Base-by-base conservation (phyloP, 2,888 invertebrate species). In the Linnaemya tessellans region DNA sequence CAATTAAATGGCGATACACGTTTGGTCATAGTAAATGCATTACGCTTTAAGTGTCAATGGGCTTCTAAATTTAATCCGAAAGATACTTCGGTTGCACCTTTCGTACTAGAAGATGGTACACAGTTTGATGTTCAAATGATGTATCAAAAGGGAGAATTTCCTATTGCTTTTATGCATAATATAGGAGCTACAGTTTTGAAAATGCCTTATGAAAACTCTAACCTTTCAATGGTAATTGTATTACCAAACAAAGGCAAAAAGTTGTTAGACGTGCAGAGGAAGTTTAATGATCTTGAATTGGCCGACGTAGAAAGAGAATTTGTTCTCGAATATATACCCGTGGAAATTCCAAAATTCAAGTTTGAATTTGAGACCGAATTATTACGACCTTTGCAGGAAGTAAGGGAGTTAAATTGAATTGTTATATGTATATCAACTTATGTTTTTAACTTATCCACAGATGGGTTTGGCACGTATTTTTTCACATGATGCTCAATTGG, bases 31-130 rank as follows among this genome's bases (percentile, higher is more conserved):
- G 94, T 97, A 1, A 97, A 97, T 90, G 97, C 97, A 2, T 94
- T 97, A 20, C 96, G 97, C 91, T 97, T 97, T 93, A 97, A 97
- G 93, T 96, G 96, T 20, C 93, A 94, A 43, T 98, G 97, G 97
- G 92, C 93, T 62, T 41, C 41, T 41, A 41, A 90, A 94, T 71
- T n/a, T 5, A n/a, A n/a, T 22, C 89, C 93, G 8, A 87, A 88
- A 0, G 41, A 87, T 1, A 98, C 97, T 0, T 88, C 80, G 5
- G 93, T 87, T 30, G 30, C 30, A 30, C 30, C 5, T 30, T 30
- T 30, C 30, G 30, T 5, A 30, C 5, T 5, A 5, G 30, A 30
- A 30, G 30, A 30, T 5, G 30, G 30, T 5, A 30, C 30, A 30
- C 2, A 30, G 2, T 98, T 97, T 0, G 88, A 81, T 0, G 18